A percentile compares a stretch with the other conserved stretches of the same genome.
Evolutionary conservation across 2,113 vertebrate genomes (phyloP).

Genomic region (Sinocyclocheilus rhinocerous): DNA sequence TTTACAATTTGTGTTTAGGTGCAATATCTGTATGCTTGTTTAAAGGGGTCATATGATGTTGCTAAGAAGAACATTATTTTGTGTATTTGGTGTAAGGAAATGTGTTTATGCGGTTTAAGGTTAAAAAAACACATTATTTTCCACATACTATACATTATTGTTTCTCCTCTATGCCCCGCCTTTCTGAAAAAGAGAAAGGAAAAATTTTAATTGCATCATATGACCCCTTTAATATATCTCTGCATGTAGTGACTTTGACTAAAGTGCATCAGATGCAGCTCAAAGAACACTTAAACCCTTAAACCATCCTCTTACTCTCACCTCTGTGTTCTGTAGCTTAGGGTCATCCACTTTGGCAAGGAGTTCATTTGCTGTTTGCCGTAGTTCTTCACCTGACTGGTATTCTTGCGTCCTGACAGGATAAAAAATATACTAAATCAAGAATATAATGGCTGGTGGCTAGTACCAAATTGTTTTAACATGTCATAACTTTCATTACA

Average conservation of each 20-base stretch:
- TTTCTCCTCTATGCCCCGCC: too few relatives aligned
- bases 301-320: conserved; percentile 67
- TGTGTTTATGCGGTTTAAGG: too few relatives aligned
- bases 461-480: too few relatives aligned
- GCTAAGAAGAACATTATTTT: too few relatives aligned
- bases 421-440: conserved; percentile 31
- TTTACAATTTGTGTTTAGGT: background rate
- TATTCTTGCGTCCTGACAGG: conserved; percentile 88
- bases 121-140: too few relatives aligned
- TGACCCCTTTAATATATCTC: background rate
- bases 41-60: background rate
- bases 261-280: background rate
- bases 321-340: conserved; percentile 93
- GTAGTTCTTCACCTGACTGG: conserved; percentile 87
- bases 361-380: conserved; percentile 89
- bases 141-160: too few relatives aligned
- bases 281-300: background rate
- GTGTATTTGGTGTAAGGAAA: too few relatives aligned
- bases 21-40: background rate
- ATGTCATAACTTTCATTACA: too few relatives aligned
- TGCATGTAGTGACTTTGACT: background rate
- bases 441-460: background rate
- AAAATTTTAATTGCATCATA: too few relatives aligned
- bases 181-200: too few relatives aligned
- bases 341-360: conserved; percentile 93